A percentile compares a stretch with the other conserved stretches of the same genome.
These are phyloP conservation scores for Microcebus murinus DNA, from an alignment of 2,113 vertebrate species.

Conservation along the genomic window DNA sequence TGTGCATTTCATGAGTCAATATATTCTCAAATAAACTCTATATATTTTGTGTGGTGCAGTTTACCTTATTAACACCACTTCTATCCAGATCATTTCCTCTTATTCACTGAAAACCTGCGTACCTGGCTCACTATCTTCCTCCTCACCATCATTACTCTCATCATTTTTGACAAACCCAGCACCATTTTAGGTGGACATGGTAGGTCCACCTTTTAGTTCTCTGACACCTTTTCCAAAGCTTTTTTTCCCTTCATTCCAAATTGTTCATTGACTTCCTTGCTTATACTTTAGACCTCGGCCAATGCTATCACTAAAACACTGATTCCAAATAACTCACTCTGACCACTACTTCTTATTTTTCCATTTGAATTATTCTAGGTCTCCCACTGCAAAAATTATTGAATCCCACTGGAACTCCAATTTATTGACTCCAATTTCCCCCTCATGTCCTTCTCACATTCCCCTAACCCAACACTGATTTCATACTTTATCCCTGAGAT, in stretches of 20 bases:
- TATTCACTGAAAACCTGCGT: neutral
- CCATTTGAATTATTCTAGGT: neutral
- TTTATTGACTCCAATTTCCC: neutral
- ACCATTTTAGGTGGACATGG: neutral
- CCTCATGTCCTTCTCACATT: neutral
- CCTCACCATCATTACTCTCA: no score
- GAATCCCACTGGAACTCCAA: neutral
- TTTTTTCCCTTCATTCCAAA: neutral
- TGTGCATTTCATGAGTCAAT: neutral
- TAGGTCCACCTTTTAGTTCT: neutral
- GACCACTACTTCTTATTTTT: neutral
- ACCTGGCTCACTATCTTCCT: no score
- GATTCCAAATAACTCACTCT: neutral
- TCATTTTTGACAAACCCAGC: neutral
- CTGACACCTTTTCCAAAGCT: neutral
- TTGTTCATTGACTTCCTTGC: neutral
- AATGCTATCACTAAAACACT: neutral
- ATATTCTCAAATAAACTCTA: neutral
- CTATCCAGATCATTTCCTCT: neutral
- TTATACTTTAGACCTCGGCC: neutral
- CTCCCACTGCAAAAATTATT: neutral
- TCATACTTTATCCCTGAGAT: neutral
- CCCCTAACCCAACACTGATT: neutral
- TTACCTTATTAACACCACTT: neutral
- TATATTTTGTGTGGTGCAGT: neutral